These are phyloP conservation scores for Aleiodes sp. DNA, from an alignment of 1,140 invertebrate species.

Conservation along the genomic window DNA sequence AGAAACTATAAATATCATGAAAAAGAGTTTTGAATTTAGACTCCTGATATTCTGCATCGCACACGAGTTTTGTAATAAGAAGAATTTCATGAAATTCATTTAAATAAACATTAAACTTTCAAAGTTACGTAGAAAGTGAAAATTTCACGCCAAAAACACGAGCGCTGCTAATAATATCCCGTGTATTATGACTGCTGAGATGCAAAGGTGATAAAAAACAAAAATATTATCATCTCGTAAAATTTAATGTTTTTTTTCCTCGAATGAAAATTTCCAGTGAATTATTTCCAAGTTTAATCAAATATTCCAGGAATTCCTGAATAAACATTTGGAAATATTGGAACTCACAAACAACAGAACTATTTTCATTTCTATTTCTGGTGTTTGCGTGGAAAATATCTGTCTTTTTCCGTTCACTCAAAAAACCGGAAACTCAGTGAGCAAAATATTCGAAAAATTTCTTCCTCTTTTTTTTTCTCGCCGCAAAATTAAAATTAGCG, in stretches of 20 bases:
- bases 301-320: not conserved
- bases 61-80: too few relatives aligned
- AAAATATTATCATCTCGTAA: too few relatives aligned
- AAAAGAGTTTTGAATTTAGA: too few relatives aligned
- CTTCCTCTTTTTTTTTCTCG: too few relatives aligned
- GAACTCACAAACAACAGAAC: not conserved
- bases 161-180: slow-evolving; percentile 1
- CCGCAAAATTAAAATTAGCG: too few relatives aligned
- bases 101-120: not conserved
- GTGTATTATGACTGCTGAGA: not conserved
- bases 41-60: too few relatives aligned
- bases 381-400: not conserved
- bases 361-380: not conserved
- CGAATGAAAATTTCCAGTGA: too few relatives aligned
- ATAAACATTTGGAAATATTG: not conserved
- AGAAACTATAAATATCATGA: not conserved
- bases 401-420: not conserved
- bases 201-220: not conserved
- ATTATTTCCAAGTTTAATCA: too few relatives aligned
- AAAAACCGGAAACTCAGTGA: not conserved
- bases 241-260: too few relatives aligned
- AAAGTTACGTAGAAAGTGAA: not conserved
- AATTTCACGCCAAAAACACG: not conserved
- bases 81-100: too few relatives aligned
- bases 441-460: not conserved